Base-by-base conservation (phyloP, 2,797 vertebrate species). In the Sebastiscus albofasciatus region DNA sequence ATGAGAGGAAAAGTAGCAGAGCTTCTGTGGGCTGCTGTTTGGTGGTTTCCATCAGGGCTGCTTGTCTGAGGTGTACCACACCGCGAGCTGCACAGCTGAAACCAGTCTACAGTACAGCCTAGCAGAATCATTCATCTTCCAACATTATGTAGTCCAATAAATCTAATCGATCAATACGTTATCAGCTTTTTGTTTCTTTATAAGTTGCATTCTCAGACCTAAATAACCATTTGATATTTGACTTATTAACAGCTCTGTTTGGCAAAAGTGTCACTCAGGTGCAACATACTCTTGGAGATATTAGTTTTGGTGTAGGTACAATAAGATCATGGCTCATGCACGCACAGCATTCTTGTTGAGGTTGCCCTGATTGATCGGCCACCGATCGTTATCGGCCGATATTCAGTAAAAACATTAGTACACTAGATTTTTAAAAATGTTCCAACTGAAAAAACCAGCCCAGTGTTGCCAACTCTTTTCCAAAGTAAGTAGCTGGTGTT, bases 31-130 rank as follows among this genome's bases (percentile, higher is more conserved):
- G 56, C 73, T 39, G 49, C 52, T 71, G 62, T 64, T 65, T 7
- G 58, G 31, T 56, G 69, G 62, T 71, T 76, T 82, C 69, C 54
- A 26, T 82, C 67, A 68, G 71, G 46, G 16, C 49, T 83, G 60
- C 77, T 78, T 7, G 36, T 81, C 71, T 65, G 67, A 85, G 61
- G 73, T 56, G 54, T 20, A 76, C 60, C 68, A 69, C 9, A 22
- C 67, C 72, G 61, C 42, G 56, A 33, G 12, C 20, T 56, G 12
- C 55, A 67, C 60, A 42, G 36, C 54, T 75, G 33, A 79, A 71
- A 75, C 62, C 67, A 70, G 75, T 31, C 80, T 73, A 18, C 14
- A 18, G 24, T 65, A 29, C 20, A 66, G 61, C 64, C 6, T 3
- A 36, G 27, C 73, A 64, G 27, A 54, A 26, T 29, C 4, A 0